phyloP scores from a whole-genome alignment of 2,113 vertebrate genomes.

The Xyliphius kryptos region DNA sequence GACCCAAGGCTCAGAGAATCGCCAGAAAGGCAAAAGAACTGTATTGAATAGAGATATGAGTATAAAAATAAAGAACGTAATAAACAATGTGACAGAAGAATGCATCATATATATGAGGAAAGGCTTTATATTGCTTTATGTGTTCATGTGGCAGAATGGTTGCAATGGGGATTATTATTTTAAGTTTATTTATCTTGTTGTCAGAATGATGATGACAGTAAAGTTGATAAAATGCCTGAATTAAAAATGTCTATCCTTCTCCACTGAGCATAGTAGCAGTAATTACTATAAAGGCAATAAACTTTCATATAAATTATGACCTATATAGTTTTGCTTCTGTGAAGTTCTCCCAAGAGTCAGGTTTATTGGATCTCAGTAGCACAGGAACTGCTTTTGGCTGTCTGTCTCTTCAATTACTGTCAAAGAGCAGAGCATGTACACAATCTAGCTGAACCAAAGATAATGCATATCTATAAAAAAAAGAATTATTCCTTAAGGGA shows the following conservation, averaged over 20 bases:
- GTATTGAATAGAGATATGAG: no score
- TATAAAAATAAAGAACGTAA: no score
- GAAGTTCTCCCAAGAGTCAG: conserved; percentile 20
- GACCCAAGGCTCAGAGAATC: no score
- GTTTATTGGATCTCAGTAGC: conserved; percentile 10
- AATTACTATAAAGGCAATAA: conserved; percentile 35
- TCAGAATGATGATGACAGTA: not conserved
- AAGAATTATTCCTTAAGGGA: no score
- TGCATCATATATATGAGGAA: no score
- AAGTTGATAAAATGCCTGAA: conserved; percentile 1
- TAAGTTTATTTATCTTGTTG: conserved; percentile 1
- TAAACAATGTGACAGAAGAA: no score
- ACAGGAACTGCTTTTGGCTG: conserved; percentile 15
- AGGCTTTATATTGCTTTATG: no score
- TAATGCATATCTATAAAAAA: conserved; percentile 18
- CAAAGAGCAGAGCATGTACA: conserved; percentile 1
- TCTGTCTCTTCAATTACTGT: no score
- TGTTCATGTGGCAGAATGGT: not conserved
- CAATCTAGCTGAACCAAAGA: conserved; percentile 5
- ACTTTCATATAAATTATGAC: conserved; percentile 34
- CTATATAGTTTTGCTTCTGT: conserved; percentile 32
- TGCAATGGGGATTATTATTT: conserved; percentile 19
- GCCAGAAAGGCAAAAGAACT: no score
- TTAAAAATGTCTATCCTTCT: no score
- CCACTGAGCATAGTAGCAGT: no score